A percentile compares a stretch with the other conserved stretches of the same genome.
phyloP scores from a whole-genome alignment of 2,797 vertebrate species.

The Ctenosaura bakeri region DNA sequence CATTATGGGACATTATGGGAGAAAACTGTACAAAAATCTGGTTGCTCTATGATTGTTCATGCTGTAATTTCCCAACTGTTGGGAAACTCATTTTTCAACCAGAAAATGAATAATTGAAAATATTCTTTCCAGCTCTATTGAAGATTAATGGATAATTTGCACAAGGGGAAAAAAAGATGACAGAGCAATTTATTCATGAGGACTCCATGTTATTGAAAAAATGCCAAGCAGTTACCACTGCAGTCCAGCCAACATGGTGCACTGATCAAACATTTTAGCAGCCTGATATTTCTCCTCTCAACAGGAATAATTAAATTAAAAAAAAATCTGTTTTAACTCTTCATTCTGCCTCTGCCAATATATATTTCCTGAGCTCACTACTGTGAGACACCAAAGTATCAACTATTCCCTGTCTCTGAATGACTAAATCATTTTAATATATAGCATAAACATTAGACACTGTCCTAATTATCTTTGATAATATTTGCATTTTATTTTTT shows the following conservation, averaged over 20 bases:
- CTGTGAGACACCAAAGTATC: not conserved
- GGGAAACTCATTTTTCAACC: too few relatives aligned
- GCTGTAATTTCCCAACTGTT: too few relatives aligned
- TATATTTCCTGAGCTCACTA: not conserved
- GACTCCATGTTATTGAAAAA: slow-evolving; percentile 61
- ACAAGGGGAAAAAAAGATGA: slow-evolving; percentile 54
- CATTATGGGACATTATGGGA: too few relatives aligned
- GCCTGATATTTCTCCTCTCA: slow-evolving; percentile 36
- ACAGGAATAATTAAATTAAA: not conserved
- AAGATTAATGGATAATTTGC: slow-evolving; percentile 66
- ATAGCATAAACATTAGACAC: not conserved
- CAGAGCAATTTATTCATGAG: slow-evolving; percentile 47
- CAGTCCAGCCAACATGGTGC: slow-evolving; percentile 57
- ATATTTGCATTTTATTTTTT: not conserved
- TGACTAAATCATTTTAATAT: not conserved
- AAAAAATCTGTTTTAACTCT: slow-evolving; percentile 31
- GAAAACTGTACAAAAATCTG: too few relatives aligned
- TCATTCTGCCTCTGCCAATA: not conserved
- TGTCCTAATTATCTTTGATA: not conserved
- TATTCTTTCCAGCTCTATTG: slow-evolving; percentile 12
- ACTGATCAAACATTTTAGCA: slow-evolving; percentile 50
- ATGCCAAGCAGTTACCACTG: slow-evolving; percentile 58
- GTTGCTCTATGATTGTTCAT: too few relatives aligned
- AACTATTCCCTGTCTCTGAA: not conserved
- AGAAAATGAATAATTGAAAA: too few relatives aligned